Evolutionary conservation across 2,113 vertebrate species (phyloP).

Genomic region (Maccullochella peelii): DNA sequence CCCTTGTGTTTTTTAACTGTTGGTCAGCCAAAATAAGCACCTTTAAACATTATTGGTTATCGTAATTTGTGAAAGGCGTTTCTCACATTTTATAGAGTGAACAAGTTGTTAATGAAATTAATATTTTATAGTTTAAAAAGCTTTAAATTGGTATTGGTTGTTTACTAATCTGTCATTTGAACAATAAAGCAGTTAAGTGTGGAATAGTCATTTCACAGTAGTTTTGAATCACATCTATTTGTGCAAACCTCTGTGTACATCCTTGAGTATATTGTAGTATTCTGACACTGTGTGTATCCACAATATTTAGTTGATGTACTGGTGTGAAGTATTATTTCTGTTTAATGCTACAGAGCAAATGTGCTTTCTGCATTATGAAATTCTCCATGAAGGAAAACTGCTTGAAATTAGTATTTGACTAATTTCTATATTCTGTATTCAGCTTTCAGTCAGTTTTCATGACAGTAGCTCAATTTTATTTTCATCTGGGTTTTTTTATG

Average conservation of each 20-base stretch:
- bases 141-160: neutral
- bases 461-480: neutral
- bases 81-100: neutral
- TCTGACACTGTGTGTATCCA: neutral
- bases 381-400: no score
- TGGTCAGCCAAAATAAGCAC: neutral
- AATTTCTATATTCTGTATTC: neutral
- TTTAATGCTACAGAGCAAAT: neutral
- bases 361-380: neutral
- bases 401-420: no score
- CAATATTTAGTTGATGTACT: neutral
- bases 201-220: neutral
- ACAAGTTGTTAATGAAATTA: neutral
- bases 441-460: neutral
- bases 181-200: neutral
- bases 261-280: neutral
- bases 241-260: neutral
- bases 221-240: neutral
- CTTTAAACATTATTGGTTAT: neutral
- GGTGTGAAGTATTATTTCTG: neutral
- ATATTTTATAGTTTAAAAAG: neutral
- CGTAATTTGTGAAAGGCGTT: no score
- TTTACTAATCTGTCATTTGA: neutral
- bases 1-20: neutral
- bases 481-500: neutral